A percentile compares a stretch with the other conserved stretches of the same genome.
Evolutionary conservation across 2,888 invertebrate genomes (phyloP).

Genomic region (Mythimna vitellina): DNA sequence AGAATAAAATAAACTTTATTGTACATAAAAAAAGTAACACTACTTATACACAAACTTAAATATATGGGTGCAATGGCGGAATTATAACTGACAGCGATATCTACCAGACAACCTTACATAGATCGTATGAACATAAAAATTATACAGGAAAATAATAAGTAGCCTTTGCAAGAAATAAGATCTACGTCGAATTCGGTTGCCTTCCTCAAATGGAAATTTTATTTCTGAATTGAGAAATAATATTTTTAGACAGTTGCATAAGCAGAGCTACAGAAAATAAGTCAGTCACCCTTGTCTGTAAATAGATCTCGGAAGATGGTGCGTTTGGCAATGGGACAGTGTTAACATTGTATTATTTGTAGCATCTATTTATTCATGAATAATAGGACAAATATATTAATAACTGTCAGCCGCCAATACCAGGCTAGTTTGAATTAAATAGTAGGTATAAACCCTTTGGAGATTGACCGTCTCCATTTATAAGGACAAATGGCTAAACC

Average conservation of each 20-base stretch:
- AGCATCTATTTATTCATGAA: slow-evolving; percentile 19
- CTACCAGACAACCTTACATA: too few relatives aligned
- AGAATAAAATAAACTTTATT: too few relatives aligned
- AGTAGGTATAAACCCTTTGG: not conserved
- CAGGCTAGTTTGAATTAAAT: slow-evolving; percentile 4
- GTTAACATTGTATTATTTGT: slow-evolving; percentile 24
- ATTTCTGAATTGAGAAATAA: slow-evolving; percentile 19
- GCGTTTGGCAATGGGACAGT: slow-evolving; percentile 30
- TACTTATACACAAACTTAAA: too few relatives aligned
- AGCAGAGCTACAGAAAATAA: slow-evolving; percentile 35
- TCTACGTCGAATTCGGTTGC: not conserved
- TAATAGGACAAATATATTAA: slow-evolving; percentile 9
- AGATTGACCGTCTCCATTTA: not conserved
- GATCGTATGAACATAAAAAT: too few relatives aligned
- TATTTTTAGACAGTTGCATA: slow-evolving; percentile 21
- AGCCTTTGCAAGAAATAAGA: not conserved
- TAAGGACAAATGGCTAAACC: slow-evolving; percentile 2
- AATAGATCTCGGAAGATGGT: slow-evolving; percentile 36
- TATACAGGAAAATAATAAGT: not conserved
- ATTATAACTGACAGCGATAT: too few relatives aligned
- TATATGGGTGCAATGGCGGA: too few relatives aligned
- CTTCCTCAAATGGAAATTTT: not conserved
- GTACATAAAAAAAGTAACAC: too few relatives aligned
- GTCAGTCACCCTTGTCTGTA: slow-evolving; percentile 38
- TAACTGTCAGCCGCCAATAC: not conserved